A percentile compares a stretch with the other conserved stretches of the same genome.
These are phyloP conservation scores for Leptoclinus maculatus DNA, from an alignment of 2,797 vertebrate species.

Conservation along the genomic window DNA sequence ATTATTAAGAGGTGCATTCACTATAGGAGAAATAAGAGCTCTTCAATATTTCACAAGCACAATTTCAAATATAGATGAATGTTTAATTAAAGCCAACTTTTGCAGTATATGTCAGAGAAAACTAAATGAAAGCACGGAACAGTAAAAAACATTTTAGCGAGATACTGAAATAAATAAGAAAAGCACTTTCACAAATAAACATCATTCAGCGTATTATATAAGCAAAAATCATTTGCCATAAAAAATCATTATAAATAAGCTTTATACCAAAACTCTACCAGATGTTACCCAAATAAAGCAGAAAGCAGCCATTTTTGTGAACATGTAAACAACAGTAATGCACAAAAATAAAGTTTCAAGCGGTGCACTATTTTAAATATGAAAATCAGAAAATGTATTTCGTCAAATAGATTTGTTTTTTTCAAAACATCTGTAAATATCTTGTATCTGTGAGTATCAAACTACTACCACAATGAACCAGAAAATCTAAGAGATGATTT, in stretches of 20 bases:
- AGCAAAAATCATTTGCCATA: background rate
- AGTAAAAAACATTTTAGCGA: slow-evolving; percentile 20
- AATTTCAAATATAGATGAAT: slow-evolving; percentile 76
- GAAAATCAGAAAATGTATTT: slow-evolving; percentile 1
- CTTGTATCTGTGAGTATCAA: background rate
- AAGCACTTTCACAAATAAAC: background rate
- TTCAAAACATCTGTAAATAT: background rate
- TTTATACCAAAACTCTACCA: background rate
- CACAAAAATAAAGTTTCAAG: background rate
- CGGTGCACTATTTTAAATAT: background rate
- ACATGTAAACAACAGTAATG: background rate
- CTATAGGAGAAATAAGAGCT: slow-evolving; percentile 80
- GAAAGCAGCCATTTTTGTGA: background rate
- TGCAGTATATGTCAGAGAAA: slow-evolving; percentile 47
- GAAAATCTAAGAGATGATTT: background rate
- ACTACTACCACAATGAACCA: background rate
- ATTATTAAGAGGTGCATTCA: slow-evolving; percentile 82
- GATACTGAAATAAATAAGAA: slow-evolving; percentile 14
- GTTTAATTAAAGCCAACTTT: slow-evolving; percentile 81
- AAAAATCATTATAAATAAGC: background rate
- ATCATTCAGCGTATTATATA: background rate
- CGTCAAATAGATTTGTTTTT: background rate
- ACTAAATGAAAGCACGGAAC: slow-evolving; percentile 40
- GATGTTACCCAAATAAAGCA: slow-evolving; percentile 1
- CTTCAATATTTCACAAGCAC: slow-evolving; percentile 83